Base-by-base conservation (phyloP, 2,113 vertebrate species). In the Cynocephalus volans region DNA sequence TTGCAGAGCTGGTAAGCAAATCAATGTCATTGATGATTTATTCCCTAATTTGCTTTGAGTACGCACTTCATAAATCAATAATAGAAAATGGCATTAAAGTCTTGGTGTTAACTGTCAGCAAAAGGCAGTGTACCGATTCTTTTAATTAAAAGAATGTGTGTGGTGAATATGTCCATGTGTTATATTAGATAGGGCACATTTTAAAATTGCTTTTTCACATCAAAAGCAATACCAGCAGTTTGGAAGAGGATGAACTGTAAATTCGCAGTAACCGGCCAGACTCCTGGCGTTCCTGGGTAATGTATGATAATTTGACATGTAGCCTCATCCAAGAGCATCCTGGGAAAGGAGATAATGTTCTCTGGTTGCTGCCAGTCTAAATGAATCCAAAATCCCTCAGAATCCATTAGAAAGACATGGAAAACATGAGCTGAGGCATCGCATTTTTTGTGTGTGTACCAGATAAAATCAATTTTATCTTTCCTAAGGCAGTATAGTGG, bases 11-110 rank as follows among this genome's bases (percentile, higher is more conserved):
- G 97, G 95, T 96, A 97, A 97, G 96, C 97, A 96, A 97, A 97
- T 97, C 96, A 96, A 92, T 93, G 97, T 97, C 97, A 89, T 90
- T 19, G 1, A 90, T 98, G 97, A 98, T 98, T 98, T 98, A 98
- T 98, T 94, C 77, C 82, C 95, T 90, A 95, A 97, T 98, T 98
- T 97, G 93, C 90, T 90, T 93, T 95, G 96, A 95, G 92, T 73
- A 96, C 72, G 90, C 96, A 97, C 97, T 84, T 94, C 96, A 95
- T 98, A 97, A 97, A 98, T 97, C 97, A 98, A 96, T 96, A 95
- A 96, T 64, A 90, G 90, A 96, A 96, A 96, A 96, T 81, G 73
- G 88, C 77, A 72, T 58, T 93, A 95, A 85, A 96, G 10, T 11
- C 65, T 83, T 76, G 91, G 93, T 92, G 97, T 84, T 84, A 97